Evolutionary conservation across 2,113 vertebrate species (phyloP).

Genomic region (Puntigrus tetrazona): DNA sequence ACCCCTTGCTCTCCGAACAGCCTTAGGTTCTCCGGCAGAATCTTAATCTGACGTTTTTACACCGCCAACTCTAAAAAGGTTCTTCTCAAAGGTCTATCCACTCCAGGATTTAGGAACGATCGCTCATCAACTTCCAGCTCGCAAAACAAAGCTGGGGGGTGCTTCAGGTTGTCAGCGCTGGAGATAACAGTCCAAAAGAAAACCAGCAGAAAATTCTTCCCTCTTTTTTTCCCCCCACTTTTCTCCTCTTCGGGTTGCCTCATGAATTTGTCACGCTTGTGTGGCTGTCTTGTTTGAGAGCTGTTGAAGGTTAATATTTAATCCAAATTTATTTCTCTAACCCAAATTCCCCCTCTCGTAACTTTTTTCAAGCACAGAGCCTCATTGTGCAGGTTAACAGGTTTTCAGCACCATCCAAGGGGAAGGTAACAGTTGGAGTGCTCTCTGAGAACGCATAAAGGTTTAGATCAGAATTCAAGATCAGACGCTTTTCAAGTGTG

Average conservation of each 20-base stretch:
- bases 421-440: conserved; percentile 69
- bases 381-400: conserved; percentile 76
- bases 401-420: conserved; percentile 79
- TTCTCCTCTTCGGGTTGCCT: conserved; percentile 62
- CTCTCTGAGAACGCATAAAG: conserved; percentile 67
- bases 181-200: conserved; percentile 66
- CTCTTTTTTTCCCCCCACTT: conserved; percentile 49
- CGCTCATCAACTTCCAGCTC: conserved; percentile 58
- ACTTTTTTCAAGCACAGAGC: conserved; percentile 82
- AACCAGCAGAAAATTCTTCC: conserved; percentile 56
- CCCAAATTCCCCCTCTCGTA: conserved; percentile 81
- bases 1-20: conserved; percentile 63
- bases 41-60: conserved; percentile 71
- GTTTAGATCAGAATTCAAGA: conserved; percentile 42
- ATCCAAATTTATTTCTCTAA: conserved; percentile 82
- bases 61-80: conserved; percentile 63
- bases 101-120: conserved; percentile 64
- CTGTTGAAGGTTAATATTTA: conserved; percentile 71
- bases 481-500: conserved; percentile 33
- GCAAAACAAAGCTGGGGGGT: conserved; percentile 63
- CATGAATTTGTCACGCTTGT: conserved; percentile 57
- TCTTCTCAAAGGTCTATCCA: conserved; percentile 54
- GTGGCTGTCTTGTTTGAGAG: conserved; percentile 48
- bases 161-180: conserved; percentile 76
- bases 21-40: conserved; percentile 66